Conservation (phyloP, 2,888 invertebrate species). For the Catocala sponsa region DNA sequence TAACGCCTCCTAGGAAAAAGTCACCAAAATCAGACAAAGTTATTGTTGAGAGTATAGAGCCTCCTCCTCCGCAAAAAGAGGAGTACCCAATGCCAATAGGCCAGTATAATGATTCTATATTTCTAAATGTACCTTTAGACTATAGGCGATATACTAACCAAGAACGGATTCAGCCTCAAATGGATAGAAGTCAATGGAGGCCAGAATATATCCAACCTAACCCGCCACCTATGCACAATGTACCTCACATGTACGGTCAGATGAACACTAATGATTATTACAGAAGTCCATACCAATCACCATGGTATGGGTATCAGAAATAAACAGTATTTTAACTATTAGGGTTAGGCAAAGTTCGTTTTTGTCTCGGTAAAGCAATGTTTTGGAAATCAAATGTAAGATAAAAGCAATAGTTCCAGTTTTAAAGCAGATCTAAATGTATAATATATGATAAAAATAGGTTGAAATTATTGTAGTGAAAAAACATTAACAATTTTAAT, state of each 20-base stretch:
- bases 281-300: constrained; percentile 75
- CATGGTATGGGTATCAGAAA: constrained; percentile 74
- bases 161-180: constrained; percentile 41
- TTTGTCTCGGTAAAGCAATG: constrained; percentile 26
- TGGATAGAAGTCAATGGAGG: constrained; percentile 62
- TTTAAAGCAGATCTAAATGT: too few relatives aligned
- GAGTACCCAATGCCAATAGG: constrained; percentile 70
- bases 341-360: constrained; percentile 35
- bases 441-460: too few relatives aligned
- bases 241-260: constrained; percentile 39
- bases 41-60: constrained; percentile 50
- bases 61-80: constrained; percentile 28
- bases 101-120: constrained; percentile 80
- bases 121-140: constrained; percentile 71
- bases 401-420: too few relatives aligned
- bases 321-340: constrained; percentile 55
- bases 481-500: too few relatives aligned
- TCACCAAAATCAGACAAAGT: constrained; percentile 43
- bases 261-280: constrained; percentile 68
- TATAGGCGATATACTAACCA: constrained; percentile 60
- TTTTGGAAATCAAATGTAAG: constrained; percentile 29
- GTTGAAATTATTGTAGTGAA: too few relatives aligned
- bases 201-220: constrained; percentile 58
- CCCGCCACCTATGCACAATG: constrained; percentile 43
- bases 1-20: constrained; percentile 17